phyloP scores from a whole-genome alignment of 2,888 invertebrate genomes.

The Hypercompe scribonia region DNA sequence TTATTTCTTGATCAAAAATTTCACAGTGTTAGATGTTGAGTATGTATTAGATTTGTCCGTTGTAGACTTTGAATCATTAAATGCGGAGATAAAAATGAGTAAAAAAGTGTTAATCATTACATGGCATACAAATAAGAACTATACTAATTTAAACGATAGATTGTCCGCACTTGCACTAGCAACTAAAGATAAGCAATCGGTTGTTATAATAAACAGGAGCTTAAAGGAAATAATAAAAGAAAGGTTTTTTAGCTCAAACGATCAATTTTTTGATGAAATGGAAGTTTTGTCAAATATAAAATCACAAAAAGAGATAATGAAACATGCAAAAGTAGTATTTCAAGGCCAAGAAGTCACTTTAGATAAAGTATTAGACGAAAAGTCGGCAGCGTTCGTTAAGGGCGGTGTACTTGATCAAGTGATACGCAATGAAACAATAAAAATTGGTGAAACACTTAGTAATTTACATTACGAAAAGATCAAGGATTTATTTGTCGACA shows the following conservation, averaged over 20 bases:
- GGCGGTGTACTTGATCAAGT: slow-evolving; percentile 25
- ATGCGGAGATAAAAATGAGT: background rate
- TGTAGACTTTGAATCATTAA: background rate
- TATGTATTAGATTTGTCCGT: background rate
- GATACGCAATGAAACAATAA: slow-evolving; percentile 2
- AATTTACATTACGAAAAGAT: background rate
- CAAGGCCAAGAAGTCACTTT: slow-evolving; percentile 27
- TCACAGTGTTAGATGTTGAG: background rate
- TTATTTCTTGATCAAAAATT: background rate
- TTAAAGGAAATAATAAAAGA: background rate
- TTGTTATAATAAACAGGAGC: background rate
- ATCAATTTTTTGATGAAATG: background rate
- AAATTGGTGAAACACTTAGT: background rate
- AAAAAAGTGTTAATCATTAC: background rate
- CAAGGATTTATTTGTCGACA: background rate
- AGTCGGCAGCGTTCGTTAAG: slow-evolving; percentile 13
- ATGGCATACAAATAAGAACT: background rate
- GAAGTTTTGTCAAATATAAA: slow-evolving; percentile 19
- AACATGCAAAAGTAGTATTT: slow-evolving; percentile 21
- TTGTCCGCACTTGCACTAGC: background rate
- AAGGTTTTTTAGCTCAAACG: background rate
- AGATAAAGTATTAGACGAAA: slow-evolving; percentile 14
- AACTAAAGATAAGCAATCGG: background rate
- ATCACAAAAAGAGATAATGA: slow-evolving; percentile 17
- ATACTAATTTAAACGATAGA: background rate